Evolutionary conservation across 2,888 invertebrate genomes (phyloP).

Genomic region (Muschampia staudingeri): DNA sequence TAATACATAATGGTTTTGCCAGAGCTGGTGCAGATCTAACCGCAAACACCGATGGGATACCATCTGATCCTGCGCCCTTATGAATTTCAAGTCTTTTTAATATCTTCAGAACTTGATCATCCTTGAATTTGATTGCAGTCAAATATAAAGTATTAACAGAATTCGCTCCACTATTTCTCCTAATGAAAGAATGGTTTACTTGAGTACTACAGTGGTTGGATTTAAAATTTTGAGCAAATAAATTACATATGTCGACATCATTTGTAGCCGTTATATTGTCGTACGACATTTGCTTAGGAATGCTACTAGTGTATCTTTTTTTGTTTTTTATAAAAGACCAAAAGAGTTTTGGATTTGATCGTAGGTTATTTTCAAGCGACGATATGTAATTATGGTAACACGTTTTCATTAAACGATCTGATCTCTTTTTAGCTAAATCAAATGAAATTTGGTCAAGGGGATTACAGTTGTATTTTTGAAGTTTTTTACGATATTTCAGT

Average conservation of each 20-base stretch:
- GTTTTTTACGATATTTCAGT: constrained; percentile 2
- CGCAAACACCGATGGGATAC: constrained; percentile 20
- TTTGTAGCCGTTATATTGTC: constrained; percentile 9
- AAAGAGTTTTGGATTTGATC: constrained; percentile 1
- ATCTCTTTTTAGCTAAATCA: not conserved
- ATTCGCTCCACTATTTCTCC: not conserved
- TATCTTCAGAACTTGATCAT: constrained; percentile 33
- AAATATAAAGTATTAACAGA: constrained; percentile 2
- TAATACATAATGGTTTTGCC: not conserved
- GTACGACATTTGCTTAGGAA: not conserved
- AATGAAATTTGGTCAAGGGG: constrained; percentile 7
- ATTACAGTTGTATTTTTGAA: not conserved
- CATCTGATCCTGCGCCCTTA: constrained; percentile 25
- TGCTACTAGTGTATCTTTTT: not conserved
- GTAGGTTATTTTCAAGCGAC: not conserved
- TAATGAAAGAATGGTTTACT: not conserved
- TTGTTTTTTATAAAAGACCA: constrained; percentile 11
- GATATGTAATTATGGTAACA: not conserved
- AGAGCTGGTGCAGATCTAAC: not conserved
- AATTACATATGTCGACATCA: constrained; percentile 12
- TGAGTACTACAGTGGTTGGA: not conserved
- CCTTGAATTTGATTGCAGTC: constrained; percentile 14
- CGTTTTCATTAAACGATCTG: not conserved
- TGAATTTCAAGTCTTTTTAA: constrained; percentile 38
- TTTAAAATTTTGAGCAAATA: constrained; percentile 31